Percentiles rank a stretch among this genome's conserved stretches.
Conservation (phyloP, 2,797 vertebrate species). For the Paratrypauchen microcephalus region DNA sequence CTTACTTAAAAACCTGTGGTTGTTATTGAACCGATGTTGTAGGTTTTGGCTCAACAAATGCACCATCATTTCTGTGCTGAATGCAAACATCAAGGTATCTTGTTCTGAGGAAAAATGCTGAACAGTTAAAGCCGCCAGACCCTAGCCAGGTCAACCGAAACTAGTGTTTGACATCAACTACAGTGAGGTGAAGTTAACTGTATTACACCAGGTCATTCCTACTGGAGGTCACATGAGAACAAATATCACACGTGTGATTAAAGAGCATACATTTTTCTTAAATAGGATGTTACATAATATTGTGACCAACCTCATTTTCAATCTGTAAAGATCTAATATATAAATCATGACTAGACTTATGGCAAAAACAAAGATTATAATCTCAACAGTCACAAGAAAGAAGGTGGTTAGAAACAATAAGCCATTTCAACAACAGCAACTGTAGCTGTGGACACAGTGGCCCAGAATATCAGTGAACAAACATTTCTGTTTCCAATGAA, state of each 20-base stretch:
- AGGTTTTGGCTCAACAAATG: constrained; percentile 46
- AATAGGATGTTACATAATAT: background rate
- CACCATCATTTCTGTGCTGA: constrained; percentile 45
- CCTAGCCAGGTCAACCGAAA: constrained; percentile 13
- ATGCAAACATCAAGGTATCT: constrained; percentile 48
- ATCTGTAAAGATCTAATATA: background rate
- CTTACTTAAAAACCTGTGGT: constrained; percentile 53
- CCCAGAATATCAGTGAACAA: constrained; percentile 5
- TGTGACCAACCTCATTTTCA: background rate
- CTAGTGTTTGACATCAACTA: background rate
- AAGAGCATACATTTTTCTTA: background rate
- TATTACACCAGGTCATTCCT: background rate
- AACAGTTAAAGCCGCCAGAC: constrained; percentile 36
- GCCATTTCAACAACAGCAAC: constrained; percentile 2
- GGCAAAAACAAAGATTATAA: background rate
- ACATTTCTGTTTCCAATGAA: constrained; percentile 14
- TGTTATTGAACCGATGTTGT: constrained; percentile 40
- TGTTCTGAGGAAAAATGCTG: constrained; percentile 66
- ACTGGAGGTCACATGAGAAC: background rate
- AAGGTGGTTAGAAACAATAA: constrained; percentile 23
- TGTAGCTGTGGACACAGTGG: constrained; percentile 7
- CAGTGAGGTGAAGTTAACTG: background rate
- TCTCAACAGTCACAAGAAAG: constrained; percentile 25
- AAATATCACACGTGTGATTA: background rate
- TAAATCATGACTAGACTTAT: background rate